Conservation (phyloP, 2,888 invertebrate genomes). For the Tryphoninae sp. region DNA sequence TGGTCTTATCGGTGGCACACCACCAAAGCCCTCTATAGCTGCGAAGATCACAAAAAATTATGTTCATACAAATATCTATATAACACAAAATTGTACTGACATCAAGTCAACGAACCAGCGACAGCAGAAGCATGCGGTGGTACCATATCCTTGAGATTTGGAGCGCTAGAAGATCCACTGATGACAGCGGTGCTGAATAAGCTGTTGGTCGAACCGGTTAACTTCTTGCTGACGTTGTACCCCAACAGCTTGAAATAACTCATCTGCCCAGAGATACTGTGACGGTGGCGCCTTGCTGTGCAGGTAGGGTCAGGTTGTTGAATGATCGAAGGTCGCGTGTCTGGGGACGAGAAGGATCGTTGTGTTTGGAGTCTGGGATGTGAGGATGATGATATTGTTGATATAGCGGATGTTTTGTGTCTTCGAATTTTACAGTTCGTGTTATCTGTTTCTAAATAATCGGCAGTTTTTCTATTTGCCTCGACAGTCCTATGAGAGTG, state of each 20-base stretch:
- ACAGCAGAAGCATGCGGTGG: conserved; percentile 87
- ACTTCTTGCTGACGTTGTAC: conserved; percentile 88
- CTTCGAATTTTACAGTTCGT: conserved; percentile 22
- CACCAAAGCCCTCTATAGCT: conserved; percentile 93
- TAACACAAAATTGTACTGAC: conserved; percentile 40
- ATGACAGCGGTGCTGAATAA: conserved; percentile 98
- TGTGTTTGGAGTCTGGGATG: conserved; percentile 76
- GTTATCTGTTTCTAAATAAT: conserved; percentile 11
- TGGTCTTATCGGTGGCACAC: conserved; percentile 97
- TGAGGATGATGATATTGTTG: conserved; percentile 65
- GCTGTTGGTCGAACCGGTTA: conserved; percentile 89
- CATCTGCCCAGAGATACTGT: conserved; percentile 98
- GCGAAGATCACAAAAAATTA: conserved; percentile 3
- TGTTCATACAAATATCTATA: background rate
- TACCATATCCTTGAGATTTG: conserved; percentile 94
- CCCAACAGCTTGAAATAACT: conserved; percentile 96
- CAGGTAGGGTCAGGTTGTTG: conserved; percentile 80
- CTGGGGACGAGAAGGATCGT: conserved; percentile 79
- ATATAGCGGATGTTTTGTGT: conserved; percentile 39
- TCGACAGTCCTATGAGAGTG: background rate
- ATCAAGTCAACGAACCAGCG: conserved; percentile 85
- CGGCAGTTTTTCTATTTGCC: background rate
- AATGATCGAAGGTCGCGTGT: conserved; percentile 80
- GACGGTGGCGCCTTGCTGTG: conserved; percentile 92
- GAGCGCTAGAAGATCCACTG: conserved; percentile 95